Base-by-base conservation (phyloP, 92 coral and sea anemone genomes). In the Paragorgia papillata region DNA sequence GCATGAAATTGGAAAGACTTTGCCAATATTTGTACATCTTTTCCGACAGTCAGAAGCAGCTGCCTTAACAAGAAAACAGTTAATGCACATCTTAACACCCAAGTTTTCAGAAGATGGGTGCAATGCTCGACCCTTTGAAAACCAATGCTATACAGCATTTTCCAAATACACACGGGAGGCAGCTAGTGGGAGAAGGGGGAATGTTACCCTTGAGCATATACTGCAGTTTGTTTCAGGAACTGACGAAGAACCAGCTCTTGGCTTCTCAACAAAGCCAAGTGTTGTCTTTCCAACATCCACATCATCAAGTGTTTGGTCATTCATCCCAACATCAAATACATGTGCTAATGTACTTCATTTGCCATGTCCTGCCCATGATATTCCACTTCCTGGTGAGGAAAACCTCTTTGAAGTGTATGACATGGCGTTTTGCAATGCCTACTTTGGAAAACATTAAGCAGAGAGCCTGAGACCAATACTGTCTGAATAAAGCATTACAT, bases 221-320 rank as follows among this genome's bases (percentile, higher is more conserved):
- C 75, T 89, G 15, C 61, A 58, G 49, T 86, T 90, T 74, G 87
- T 77, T 0, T 81, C 89, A 9, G 90, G 90, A 15, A 85, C 88
- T 34, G 61, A 83, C 54, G 92, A 85, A 67, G 87, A 89, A 62
- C 88, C 88, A 69, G 88, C 79, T 5, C 90, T 83, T 15, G 95
- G 87, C 18, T 86, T 86, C 66, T 69, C 22, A 28, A 51, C 81
- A 8, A 79, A 67, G 40, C 89, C 88, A 48, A 58, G 57, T 37
- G 83, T 85, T 21, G 35, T 62, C 41, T 80, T 85, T 78, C 59
- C 39, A 64, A 64, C 25, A 64, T n/a, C 74, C 41, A 0, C 5
- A 17, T 17, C 12, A 60, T 44, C 25, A 15, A 76, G 25, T 34
- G 32, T 44, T 24, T 77, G 49, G 74, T 62, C 41, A 61, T 62